These are phyloP conservation scores for Arizona elegans DNA, from an alignment of 2,113 vertebrate species.

Conservation along the genomic window DNA sequence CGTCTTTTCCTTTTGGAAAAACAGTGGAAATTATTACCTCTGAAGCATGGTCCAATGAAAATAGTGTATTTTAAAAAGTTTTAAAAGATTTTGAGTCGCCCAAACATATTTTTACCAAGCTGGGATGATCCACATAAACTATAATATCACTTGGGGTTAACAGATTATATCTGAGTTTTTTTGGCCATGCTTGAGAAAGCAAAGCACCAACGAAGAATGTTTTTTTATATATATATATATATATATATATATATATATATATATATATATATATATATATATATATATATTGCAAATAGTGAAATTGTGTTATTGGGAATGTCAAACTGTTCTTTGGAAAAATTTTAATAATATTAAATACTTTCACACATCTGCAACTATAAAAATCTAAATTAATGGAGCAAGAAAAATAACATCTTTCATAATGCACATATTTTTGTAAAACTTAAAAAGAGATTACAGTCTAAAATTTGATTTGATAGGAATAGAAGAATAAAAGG, in stretches of 20 bases:
- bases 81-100: background rate
- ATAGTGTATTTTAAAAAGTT: background rate
- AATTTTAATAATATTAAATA: background rate
- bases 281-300: background rate
- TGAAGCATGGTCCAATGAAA: background rate
- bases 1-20: slow-evolving; percentile 81
- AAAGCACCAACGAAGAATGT: background rate
- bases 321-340: background rate
- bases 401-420: background rate
- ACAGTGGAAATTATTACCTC: background rate
- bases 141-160: background rate
- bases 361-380: background rate
- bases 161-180: background rate
- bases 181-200: background rate
- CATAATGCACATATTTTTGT: background rate
- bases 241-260: too few relatives aligned
- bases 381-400: background rate
- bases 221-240: too few relatives aligned
- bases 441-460: background rate
- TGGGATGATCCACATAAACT: background rate
- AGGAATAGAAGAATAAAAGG: background rate
- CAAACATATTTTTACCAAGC: background rate
- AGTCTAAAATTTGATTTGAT: background rate
- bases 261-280: too few relatives aligned
- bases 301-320: background rate